Evolutionary conservation across 1,140 invertebrate species (phyloP).

Genomic region (silkworm (Bombyx mori)): ASM3026992v2 NC_085112.1:11010001-11010500

Average conservation of each 20-base stretch:
- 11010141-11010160: too few relatives aligned
- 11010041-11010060: too few relatives aligned
- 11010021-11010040: too few relatives aligned
- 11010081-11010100: too few relatives aligned
- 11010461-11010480: too few relatives aligned
- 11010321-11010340: constrained; percentile 15
- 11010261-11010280: constrained; percentile 2
- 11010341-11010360: constrained; percentile 13
- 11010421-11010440: not conserved
- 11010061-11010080: too few relatives aligned
- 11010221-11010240: constrained; percentile 12
- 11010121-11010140: too few relatives aligned
- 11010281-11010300: constrained; percentile 6
- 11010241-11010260: constrained; percentile 13
- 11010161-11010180: constrained; percentile 1
- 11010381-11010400: not conserved
- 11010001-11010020: too few relatives aligned
- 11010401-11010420: too few relatives aligned
- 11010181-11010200: constrained; percentile 23
- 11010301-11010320: constrained; percentile 21
- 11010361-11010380: constrained; percentile 12
- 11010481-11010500: not conserved
- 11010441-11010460: too few relatives aligned
- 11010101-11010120: too few relatives aligned
- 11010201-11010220: constrained; percentile 20